phyloP scores from a whole-genome alignment of 2,797 vertebrate species.

The Clamator glandarius region DNA sequence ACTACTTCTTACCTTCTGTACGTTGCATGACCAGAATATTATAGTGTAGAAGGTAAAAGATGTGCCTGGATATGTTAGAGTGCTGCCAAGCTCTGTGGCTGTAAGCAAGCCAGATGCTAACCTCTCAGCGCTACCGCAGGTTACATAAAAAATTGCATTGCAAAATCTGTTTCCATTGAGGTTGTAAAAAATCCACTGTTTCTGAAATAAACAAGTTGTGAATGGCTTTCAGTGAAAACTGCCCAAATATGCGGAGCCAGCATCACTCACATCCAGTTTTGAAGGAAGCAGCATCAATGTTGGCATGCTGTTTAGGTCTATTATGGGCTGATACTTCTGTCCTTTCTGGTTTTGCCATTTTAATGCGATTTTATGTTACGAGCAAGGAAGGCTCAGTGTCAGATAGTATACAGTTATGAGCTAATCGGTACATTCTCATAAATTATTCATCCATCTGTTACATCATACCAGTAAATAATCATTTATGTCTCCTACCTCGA shows the following conservation, averaged over 20 bases:
- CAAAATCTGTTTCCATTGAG: background rate
- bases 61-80: background rate
- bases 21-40: background rate
- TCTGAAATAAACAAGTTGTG: background rate
- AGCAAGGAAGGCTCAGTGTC: background rate
- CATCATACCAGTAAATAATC: background rate
- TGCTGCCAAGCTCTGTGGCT: background rate
- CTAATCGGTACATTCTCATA: background rate
- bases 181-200: background rate
- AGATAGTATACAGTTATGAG: background rate
- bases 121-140: background rate
- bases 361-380: background rate
- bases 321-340: background rate
- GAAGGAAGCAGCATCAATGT: background rate
- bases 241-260: background rate
- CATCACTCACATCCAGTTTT: rapidly evolving
- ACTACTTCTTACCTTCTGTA: background rate
- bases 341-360: background rate
- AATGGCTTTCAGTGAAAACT: background rate
- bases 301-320: background rate
- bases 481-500: background rate
- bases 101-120: background rate
- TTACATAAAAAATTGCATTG: background rate
- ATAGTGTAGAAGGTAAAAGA: background rate
- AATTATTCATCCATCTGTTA: background rate